Percentiles rank a stretch among this genome's conserved stretches.
Evolutionary conservation across 1,140 invertebrate species (phyloP).

Genomic region (Gerris buenoi): DNA sequence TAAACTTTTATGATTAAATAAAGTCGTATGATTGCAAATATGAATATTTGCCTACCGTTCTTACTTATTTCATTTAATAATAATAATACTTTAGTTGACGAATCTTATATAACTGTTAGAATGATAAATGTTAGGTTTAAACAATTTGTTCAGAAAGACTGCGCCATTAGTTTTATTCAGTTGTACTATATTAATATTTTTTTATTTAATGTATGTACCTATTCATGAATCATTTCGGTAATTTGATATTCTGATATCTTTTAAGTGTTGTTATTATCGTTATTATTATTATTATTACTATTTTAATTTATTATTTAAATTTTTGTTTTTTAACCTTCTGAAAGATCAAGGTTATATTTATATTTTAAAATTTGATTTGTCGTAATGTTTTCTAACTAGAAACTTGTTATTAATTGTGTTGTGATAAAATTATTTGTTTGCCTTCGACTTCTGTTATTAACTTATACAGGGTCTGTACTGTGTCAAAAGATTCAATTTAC

Average conservation of each 20-base stretch:
- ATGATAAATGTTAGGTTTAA: slow-evolving; percentile 6
- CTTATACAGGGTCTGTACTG: slow-evolving; percentile 5
- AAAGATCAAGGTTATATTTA: too few relatives aligned
- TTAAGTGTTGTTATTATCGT: neutral
- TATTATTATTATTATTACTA: neutral
- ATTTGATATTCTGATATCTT: neutral
- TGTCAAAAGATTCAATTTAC: neutral
- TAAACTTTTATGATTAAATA: neutral
- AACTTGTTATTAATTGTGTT: neutral
- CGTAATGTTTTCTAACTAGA: neutral
- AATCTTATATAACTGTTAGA: slow-evolving; percentile 7
- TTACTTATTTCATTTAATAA: neutral
- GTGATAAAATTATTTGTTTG: neutral
- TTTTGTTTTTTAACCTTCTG: too few relatives aligned
- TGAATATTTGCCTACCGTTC: neutral
- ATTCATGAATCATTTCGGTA: slow-evolving; percentile 5
- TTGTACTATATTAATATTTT: slow-evolving; percentile 1
- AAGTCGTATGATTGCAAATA: neutral
- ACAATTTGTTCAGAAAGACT: slow-evolving; percentile 2
- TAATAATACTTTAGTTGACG: neutral
- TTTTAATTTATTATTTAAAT: too few relatives aligned
- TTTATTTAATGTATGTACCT: slow-evolving; percentile 1
- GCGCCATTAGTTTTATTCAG: slow-evolving; percentile 5
- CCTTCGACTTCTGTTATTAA: neutral
- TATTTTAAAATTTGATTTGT: too few relatives aligned